Conservation (phyloP, 2,113 vertebrate species). For the Pseudorasbora parva region DNA sequence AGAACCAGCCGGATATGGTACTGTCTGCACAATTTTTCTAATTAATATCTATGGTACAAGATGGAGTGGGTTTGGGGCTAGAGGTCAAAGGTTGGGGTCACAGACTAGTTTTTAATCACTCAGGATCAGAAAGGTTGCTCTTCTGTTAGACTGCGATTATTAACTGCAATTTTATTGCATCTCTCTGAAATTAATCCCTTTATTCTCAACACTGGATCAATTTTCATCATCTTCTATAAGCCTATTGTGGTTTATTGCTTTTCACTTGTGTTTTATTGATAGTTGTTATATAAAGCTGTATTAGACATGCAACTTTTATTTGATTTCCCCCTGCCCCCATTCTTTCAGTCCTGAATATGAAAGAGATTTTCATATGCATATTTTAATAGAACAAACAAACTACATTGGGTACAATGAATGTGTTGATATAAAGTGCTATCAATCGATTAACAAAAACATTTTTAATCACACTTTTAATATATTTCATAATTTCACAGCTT, state of each 20-base stretch:
- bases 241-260: constrained; percentile 63
- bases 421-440: too few species aligned
- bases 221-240: constrained; percentile 74
- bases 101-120: constrained; percentile 97
- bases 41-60: constrained; percentile 93
- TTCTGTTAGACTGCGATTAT: constrained; percentile 66
- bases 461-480: too few species aligned
- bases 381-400: too few species aligned
- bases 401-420: too few species aligned
- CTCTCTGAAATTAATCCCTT: constrained; percentile 59
- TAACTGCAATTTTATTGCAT: constrained; percentile 77
- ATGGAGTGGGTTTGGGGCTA: constrained; percentile 89
- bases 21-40: constrained; percentile 87
- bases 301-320: neutral
- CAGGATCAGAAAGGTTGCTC: constrained; percentile 61
- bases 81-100: constrained; percentile 93
- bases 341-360: too few species aligned
- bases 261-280: constrained; percentile 62
- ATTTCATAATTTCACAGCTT: too few species aligned
- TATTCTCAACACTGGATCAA: constrained; percentile 77
- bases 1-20: constrained; percentile 76
- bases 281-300: neutral
- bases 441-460: too few species aligned
- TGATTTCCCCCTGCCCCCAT: too few species aligned
- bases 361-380: too few species aligned